Evolutionary conservation across 2,113 vertebrate species (phyloP).

Genomic region (Ciconia stormi): DNA sequence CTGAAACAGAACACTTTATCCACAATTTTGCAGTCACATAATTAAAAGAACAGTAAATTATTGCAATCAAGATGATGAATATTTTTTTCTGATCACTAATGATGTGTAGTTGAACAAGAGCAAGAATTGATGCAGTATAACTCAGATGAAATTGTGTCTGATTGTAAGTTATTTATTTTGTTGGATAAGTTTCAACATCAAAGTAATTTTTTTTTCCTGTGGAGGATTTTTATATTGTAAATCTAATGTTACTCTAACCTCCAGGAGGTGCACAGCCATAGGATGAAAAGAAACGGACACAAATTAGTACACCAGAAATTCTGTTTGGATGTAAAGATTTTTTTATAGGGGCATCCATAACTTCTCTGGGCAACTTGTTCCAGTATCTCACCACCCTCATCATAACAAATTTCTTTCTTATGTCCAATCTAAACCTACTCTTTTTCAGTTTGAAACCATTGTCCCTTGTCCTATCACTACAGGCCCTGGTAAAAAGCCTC

Average conservation of each 20-base stretch:
- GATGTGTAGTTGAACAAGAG: neutral
- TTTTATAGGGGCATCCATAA: neutral
- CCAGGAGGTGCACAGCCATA: neutral
- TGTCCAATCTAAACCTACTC: neutral
- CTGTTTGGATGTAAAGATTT: neutral
- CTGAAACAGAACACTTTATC: neutral
- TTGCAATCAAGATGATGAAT: conserved; percentile 31
- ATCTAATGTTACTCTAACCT: neutral
- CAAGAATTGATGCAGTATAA: neutral
- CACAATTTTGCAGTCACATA: neutral
- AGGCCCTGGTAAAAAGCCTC: neutral
- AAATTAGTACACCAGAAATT: neutral
- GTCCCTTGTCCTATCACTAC: neutral
- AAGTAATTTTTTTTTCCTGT: neutral
- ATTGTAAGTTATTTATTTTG: neutral
- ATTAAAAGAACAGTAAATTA: conserved; percentile 2
- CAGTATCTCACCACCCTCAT: neutral
- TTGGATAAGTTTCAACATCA: neutral
- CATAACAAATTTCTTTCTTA: neutral
- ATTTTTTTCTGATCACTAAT: conserved; percentile 17
- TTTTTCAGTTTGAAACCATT: neutral
- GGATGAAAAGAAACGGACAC: neutral
- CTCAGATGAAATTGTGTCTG: neutral
- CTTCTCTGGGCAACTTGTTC: neutral
- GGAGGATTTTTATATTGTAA: neutral